Percentiles rank a stretch among this genome's conserved stretches.
Evolutionary conservation across 2,113 vertebrate genomes (phyloP).

Genomic region (Lonchura striata): DNA sequence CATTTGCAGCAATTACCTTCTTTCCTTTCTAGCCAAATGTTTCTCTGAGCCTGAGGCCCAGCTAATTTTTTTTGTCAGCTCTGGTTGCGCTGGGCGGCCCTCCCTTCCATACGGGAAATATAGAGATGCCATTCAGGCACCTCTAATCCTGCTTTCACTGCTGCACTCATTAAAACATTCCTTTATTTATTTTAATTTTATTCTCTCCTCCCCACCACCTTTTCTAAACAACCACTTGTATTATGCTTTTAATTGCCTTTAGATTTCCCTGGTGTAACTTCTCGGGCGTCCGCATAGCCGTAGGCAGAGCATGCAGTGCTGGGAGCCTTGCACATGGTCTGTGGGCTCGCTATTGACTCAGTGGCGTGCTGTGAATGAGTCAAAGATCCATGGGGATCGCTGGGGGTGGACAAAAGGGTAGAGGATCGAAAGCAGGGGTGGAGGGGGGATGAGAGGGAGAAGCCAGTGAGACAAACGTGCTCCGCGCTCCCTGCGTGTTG

Average conservation of each 20-base stretch:
- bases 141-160: slow-evolving; percentile 53
- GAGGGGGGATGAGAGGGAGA: not conserved
- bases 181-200: slow-evolving; percentile 70
- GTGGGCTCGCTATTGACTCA: slow-evolving; percentile 50
- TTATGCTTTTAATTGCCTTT: slow-evolving; percentile 65
- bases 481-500: accelerated
- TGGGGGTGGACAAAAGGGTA: not conserved
- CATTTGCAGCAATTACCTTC: slow-evolving; percentile 65
- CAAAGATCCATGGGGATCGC: slow-evolving; percentile 25
- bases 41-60: slow-evolving; percentile 52
- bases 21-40: slow-evolving; percentile 56
- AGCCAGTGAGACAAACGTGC: accelerated
- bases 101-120: slow-evolving; percentile 55
- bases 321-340: slow-evolving; percentile 2
- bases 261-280: slow-evolving; percentile 59
- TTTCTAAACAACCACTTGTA: slow-evolving; percentile 58
- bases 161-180: slow-evolving; percentile 62
- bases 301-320: not conserved
- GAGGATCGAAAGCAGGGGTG: not conserved
- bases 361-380: slow-evolving; percentile 33
- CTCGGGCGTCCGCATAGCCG: not conserved
- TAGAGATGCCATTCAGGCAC: slow-evolving; percentile 64
- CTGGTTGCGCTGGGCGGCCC: slow-evolving; percentile 22
- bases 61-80: slow-evolving; percentile 52
- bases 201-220: slow-evolving; percentile 57